These are phyloP conservation scores for Mormyrops boulengeri DNA, from an alignment of 2,797 vertebrate genomes.

Conservation along the genomic window DNA sequence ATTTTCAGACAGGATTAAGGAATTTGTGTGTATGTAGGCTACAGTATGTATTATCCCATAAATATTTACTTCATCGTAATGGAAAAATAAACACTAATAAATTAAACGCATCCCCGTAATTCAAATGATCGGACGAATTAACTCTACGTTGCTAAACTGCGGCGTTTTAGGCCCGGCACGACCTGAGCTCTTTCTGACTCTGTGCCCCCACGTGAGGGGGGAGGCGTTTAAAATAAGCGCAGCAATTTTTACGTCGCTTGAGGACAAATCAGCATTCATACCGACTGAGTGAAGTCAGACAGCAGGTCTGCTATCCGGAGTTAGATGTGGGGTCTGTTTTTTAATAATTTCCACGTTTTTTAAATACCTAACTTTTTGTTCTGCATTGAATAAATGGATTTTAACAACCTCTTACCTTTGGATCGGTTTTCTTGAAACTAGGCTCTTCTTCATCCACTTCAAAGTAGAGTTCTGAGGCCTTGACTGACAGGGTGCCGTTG, in stretches of 20 bases:
- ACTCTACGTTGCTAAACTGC: background rate
- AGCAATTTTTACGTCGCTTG: background rate
- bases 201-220: background rate
- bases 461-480: slow-evolving; percentile 89
- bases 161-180: background rate
- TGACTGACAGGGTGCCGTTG: slow-evolving; percentile 89
- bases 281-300: background rate
- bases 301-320: background rate
- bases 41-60: background rate
- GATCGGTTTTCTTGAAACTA: slow-evolving; percentile 86
- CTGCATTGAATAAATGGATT: slow-evolving; percentile 27
- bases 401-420: slow-evolving; percentile 76
- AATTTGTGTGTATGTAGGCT: background rate
- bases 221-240: background rate
- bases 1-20: background rate
- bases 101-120: background rate
- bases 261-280: background rate
- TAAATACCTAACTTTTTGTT: background rate
- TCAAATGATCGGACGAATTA: background rate
- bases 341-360: background rate
- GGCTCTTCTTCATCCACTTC: slow-evolving; percentile 95
- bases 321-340: background rate
- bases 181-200: background rate
- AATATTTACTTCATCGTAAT: background rate
- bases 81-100: background rate